Conservation (phyloP, 2,797 vertebrate genomes). For the Rachycentron canadum region DNA sequence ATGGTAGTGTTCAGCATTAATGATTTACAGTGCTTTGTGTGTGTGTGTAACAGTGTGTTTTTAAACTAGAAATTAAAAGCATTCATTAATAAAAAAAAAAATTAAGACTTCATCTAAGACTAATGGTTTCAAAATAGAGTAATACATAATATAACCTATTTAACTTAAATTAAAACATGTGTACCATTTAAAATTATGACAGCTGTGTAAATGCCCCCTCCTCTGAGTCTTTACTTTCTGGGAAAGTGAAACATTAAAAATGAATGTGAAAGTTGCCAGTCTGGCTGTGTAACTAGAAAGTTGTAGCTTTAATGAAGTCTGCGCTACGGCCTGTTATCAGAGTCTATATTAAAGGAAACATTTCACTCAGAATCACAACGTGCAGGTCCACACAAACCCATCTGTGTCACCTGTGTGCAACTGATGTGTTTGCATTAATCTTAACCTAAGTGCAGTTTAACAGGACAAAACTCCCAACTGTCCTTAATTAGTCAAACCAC, state of each 20-base stretch:
- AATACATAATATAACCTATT: not conserved
- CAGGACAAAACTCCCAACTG: not conserved
- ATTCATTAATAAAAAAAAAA: constrained; percentile 12
- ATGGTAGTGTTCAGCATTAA: constrained; percentile 64
- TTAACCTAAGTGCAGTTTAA: not conserved
- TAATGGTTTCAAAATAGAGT: not conserved
- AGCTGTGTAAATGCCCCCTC: not conserved
- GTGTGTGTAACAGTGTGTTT: not conserved
- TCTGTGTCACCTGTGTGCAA: constrained; percentile 20
- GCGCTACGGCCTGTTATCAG: not conserved
- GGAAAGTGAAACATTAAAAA: not conserved
- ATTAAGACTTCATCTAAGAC: not conserved
- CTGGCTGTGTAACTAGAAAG: not conserved
- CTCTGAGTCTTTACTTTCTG: not conserved
- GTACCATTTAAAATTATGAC: not conserved
- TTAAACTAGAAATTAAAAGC: constrained; percentile 24
- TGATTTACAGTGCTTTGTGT: constrained; percentile 59
- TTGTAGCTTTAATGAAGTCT: not conserved
- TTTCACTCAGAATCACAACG: not conserved
- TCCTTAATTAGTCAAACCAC: not conserved
- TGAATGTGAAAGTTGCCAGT: not conserved
- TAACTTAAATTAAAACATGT: not conserved
- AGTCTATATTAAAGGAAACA: not conserved
- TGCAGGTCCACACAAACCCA: not conserved
- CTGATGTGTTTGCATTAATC: not conserved